phyloP scores from a whole-genome alignment of 1,140 invertebrate species.

The Eupristina koningsbergeri region DNA sequence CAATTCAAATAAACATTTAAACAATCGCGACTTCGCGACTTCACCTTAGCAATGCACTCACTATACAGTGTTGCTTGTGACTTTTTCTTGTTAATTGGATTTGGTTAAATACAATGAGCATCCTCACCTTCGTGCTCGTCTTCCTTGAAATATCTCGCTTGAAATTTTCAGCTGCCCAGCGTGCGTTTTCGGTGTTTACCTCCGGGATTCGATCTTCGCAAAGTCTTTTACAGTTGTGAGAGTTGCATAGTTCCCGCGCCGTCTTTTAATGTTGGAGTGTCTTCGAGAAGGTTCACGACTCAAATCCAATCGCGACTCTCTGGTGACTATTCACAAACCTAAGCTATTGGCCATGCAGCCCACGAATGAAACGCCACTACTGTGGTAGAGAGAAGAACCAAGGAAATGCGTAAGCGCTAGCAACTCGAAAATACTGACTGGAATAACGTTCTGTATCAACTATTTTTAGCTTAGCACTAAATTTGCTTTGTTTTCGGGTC shows the following conservation, averaged over 20 bases:
- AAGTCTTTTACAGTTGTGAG: constrained; percentile 28
- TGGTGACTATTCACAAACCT: background rate
- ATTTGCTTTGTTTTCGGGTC: background rate
- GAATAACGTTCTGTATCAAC: background rate
- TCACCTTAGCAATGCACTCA: too few species aligned
- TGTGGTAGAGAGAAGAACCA: background rate
- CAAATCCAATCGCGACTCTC: constrained; percentile 24
- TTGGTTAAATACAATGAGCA: constrained; percentile 23
- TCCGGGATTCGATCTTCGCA: constrained; percentile 16
- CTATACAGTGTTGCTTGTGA: too few species aligned
- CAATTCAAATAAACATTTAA: too few species aligned
- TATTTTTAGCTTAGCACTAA: constrained; percentile 42
- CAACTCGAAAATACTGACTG: constrained; percentile 47
- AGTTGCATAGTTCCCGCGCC: constrained; percentile 8
- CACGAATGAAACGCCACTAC: background rate
- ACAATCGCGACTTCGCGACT: background rate
- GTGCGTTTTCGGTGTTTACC: background rate
- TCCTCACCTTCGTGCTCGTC: constrained; percentile 25
- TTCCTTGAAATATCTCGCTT: background rate
- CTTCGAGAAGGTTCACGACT: constrained; percentile 33
- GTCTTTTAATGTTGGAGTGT: constrained; percentile 37
- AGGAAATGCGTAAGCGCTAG: background rate
- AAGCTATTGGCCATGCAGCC: background rate
- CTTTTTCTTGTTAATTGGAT: too few species aligned
- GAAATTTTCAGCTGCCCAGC: background rate